Percentiles rank a stretch among this genome's conserved stretches.
These are phyloP conservation scores for Molossus alvarezi DNA, from an alignment of 2,797 vertebrate genomes.

Conservation along the genomic window DNA sequence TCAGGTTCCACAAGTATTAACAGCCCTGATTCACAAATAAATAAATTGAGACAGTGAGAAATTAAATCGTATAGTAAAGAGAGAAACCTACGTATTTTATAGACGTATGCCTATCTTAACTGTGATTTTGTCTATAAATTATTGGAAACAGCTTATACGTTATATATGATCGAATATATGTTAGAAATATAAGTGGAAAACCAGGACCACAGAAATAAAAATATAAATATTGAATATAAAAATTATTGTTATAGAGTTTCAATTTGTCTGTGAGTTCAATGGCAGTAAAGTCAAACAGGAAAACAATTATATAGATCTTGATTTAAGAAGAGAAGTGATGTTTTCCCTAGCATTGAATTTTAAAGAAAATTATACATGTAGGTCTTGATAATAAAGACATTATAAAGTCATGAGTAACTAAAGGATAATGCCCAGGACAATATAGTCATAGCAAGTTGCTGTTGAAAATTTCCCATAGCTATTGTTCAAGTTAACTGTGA, in stretches of 20 bases:
- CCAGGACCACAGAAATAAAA: background rate
- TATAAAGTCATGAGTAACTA: background rate
- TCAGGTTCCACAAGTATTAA: background rate
- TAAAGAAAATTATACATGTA: background rate
- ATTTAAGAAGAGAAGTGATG: background rate
- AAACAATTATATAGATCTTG: background rate
- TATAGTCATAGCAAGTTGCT: constrained; percentile 12
- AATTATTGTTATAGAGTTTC: constrained; percentile 13
- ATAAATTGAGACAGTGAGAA: background rate
- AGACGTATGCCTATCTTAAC: background rate
- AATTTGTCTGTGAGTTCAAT: background rate
- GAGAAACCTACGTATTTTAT: background rate
- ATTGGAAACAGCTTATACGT: background rate
- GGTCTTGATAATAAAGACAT: background rate
- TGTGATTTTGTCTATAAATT: background rate
- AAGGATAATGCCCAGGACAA: background rate
- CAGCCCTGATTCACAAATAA: background rate
- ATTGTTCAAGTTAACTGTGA: background rate
- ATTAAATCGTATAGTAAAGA: background rate
- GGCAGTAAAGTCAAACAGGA: background rate
- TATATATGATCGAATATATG: background rate
- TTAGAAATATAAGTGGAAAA: constrained; percentile 38
- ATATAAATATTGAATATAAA: background rate
- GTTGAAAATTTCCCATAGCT: constrained; percentile 22
- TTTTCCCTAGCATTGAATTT: background rate